Evolutionary conservation across 1,140 invertebrate genomes (phyloP), one percentile per base, ranked within the genome.

Genomic region (Drosophila saltans): DNA sequence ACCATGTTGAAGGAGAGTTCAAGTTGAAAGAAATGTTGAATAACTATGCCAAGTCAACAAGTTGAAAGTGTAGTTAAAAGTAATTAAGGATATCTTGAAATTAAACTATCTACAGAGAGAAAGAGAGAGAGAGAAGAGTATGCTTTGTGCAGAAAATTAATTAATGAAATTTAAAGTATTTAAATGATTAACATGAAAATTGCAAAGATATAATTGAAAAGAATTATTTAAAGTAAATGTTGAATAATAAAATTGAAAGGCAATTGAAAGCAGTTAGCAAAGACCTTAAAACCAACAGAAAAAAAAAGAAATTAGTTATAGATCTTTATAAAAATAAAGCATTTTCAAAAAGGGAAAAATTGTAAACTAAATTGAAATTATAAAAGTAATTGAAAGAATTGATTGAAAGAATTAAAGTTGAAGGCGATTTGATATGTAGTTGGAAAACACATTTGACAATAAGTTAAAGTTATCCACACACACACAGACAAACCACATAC

Each of bases 401-500:
- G 16, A 48, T n/a, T 24, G n/a, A 7, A 26, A 52, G 3, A 36
- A 52, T 6, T 9, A 0, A 52, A 52, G 48, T 58, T 58, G 33
- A 58, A 9, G 36, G 36, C 40, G 33, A 21, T 39, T 39, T 59
- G 9, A 9, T 39, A 59, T 16, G 16, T 39, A 39, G 57, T 59
- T 59, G 30, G 24, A 24, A 21, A 2, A 24, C 30, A 39, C n/a
- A 59, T 39, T 39, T 58, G 36, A 4, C n/a, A n/a, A 39, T 59
- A 59, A 59, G 16, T 39, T 59, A 16, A 59, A 9, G 30, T 39
- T 28, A 56, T n/a, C 33, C 57, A 28, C 58, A 61, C 16, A 41
- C 59, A 43, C 59, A n/a, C 8, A 41, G n/a, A 60, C 1, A 61
- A 3, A 36, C 6, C 39, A 61, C 59, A 61, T 24, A 43, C 40